Percentiles rank a stretch among this genome's conserved stretches.
These are phyloP conservation scores for Hemibagrus wyckioides DNA, from an alignment of 2,113 vertebrate species.

Conservation along the genomic window DNA sequence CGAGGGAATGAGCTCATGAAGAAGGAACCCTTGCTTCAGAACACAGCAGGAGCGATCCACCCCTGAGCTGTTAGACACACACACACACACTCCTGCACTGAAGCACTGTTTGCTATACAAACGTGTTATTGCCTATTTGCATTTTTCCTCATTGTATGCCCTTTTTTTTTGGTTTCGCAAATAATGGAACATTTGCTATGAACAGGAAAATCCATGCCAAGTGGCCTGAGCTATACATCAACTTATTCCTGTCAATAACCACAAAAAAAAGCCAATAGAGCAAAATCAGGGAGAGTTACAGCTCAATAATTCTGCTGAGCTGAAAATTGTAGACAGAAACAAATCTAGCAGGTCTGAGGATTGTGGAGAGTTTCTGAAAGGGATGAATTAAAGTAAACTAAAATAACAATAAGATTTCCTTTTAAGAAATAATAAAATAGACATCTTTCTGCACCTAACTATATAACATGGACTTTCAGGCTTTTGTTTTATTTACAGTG, in stretches of 20 bases:
- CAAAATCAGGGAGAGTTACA: conserved; percentile 21
- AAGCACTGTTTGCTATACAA: not conserved
- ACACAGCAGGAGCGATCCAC: conserved; percentile 1
- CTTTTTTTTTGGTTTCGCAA: not conserved
- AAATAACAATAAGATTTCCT: not conserved
- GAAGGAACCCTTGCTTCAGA: not conserved
- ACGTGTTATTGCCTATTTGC: conserved; percentile 7
- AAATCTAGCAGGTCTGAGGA: conserved; percentile 6
- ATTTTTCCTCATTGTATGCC: not conserved
- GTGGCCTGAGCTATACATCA: not conserved
- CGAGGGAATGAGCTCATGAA: not conserved
- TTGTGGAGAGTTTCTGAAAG: not conserved
- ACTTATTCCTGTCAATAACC: conserved; percentile 21
- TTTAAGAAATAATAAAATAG: too few species aligned
- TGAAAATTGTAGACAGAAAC: conserved; percentile 14
- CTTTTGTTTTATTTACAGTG: conserved; percentile 29
- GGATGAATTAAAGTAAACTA: conserved; percentile 15
- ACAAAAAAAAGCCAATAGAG: not conserved
- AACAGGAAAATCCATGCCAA: conserved; percentile 34
- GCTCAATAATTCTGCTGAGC: conserved; percentile 20
- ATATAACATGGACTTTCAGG: not conserved
- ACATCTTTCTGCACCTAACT: conserved; percentile 16
- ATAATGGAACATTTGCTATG: conserved; percentile 11
- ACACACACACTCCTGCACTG: not conserved
- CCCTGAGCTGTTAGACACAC: not conserved